These are phyloP conservation scores for Heliconius hewitsoni DNA, from an alignment of 1,140 invertebrate genomes.

Conservation along the genomic window DNA sequence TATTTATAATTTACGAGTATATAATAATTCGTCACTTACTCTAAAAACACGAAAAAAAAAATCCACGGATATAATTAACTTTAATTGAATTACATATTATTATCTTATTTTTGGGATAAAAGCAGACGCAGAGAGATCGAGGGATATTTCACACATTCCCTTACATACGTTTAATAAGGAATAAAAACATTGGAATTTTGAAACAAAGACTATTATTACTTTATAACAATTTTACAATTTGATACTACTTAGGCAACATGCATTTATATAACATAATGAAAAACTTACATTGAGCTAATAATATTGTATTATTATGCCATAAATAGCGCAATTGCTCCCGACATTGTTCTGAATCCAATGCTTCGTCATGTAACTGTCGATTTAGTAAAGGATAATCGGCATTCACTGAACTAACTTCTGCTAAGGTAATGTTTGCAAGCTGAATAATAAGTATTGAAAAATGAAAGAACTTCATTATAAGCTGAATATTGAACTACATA, in stretches of 20 bases:
- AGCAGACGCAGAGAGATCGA: too few species aligned
- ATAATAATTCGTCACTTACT: too few species aligned
- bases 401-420: not conserved
- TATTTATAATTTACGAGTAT: too few species aligned
- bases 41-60: too few species aligned
- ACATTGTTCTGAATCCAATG: slow-evolving; percentile 20
- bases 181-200: too few species aligned
- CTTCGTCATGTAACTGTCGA: slow-evolving; percentile 15
- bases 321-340: slow-evolving; percentile 20
- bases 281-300: slow-evolving; percentile 23
- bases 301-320: slow-evolving; percentile 7
- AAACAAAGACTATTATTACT: too few species aligned
- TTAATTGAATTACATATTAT: too few species aligned
- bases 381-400: not conserved
- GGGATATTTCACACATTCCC: too few species aligned
- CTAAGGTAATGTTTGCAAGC: not conserved
- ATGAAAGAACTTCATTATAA: not conserved
- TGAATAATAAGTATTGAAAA: not conserved
- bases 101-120: too few species aligned
- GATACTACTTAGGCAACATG: not conserved
- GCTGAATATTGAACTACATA: not conserved
- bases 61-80: too few species aligned
- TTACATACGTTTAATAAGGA: too few species aligned
- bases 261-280: not conserved
- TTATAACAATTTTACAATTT: too few species aligned